These are phyloP conservation scores for Cebus imitator DNA, from an alignment of 2,113 vertebrate genomes.

Conservation along the genomic window DNA sequence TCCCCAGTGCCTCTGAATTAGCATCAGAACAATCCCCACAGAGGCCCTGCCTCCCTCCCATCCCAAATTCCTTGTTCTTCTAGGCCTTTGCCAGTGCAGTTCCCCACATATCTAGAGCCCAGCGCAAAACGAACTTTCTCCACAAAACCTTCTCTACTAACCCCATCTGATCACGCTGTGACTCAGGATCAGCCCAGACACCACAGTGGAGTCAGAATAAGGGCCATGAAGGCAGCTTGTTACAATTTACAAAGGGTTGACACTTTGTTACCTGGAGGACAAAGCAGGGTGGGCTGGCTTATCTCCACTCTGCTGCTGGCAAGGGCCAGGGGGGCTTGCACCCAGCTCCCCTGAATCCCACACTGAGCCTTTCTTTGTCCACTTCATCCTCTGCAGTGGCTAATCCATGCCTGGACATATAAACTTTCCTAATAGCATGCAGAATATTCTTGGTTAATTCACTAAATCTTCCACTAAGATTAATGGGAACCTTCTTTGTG, in stretches of 20 bases:
- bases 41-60: not conserved
- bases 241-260: rapidly evolving
- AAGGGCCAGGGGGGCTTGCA: not conserved
- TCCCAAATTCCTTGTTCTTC: not conserved
- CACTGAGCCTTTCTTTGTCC: not conserved
- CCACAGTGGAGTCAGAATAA: not conserved
- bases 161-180: not conserved
- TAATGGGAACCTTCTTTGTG: not conserved
- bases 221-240: not conserved
- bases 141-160: not conserved
- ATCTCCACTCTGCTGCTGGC: not conserved
- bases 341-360: not conserved
- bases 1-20: not conserved
- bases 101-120: not conserved
- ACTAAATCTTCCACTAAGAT: not conserved
- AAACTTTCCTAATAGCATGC: not conserved
- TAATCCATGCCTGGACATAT: not conserved
- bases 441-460: not conserved
- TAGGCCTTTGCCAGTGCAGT: not conserved
- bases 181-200: not conserved
- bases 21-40: not conserved
- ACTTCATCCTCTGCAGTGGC: not conserved
- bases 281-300: too few relatives aligned
- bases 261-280: not conserved
- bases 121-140: not conserved